phyloP scores from a whole-genome alignment of 2,888 invertebrate genomes.

The Cheilosia pagana region DNA sequence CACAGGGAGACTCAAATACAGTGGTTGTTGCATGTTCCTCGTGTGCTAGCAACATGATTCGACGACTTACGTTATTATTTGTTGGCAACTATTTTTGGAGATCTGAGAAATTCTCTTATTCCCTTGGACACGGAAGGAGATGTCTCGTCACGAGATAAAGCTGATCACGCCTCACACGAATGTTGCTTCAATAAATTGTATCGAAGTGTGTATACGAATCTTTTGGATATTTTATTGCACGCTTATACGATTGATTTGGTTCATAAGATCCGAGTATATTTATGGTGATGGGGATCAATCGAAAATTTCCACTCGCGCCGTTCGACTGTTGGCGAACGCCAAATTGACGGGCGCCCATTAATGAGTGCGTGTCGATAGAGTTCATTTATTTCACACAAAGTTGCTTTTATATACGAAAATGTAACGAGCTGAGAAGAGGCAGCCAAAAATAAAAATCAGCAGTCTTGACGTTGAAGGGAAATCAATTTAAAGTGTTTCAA shows the following conservation, averaged over 20 bases:
- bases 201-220: neutral
- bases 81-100: slow-evolving; percentile 61
- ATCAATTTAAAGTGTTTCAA: slow-evolving; percentile 49
- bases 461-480: slow-evolving; percentile 33
- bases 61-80: slow-evolving; percentile 40
- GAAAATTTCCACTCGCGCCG: slow-evolving; percentile 49
- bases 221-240: neutral
- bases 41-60: slow-evolving; percentile 63
- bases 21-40: slow-evolving; percentile 53
- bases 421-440: neutral
- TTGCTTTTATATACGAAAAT: neutral
- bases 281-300: neutral
- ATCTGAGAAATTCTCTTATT: neutral
- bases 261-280: neutral
- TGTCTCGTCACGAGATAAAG: slow-evolving; percentile 31
- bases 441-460: neutral
- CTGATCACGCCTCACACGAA: slow-evolving; percentile 54
- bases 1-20: slow-evolving; percentile 20
- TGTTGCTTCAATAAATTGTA: slow-evolving; percentile 19
- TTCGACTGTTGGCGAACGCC: slow-evolving; percentile 12
- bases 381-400: slow-evolving; percentile 1
- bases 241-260: neutral
- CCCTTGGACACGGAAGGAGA: slow-evolving; percentile 20
- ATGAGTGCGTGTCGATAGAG: slow-evolving; percentile 7
- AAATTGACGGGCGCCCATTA: slow-evolving; percentile 24